These are phyloP conservation scores for Elysia crispata DNA, from an alignment of 2,888 invertebrate species.

Conservation along the genomic window DNA sequence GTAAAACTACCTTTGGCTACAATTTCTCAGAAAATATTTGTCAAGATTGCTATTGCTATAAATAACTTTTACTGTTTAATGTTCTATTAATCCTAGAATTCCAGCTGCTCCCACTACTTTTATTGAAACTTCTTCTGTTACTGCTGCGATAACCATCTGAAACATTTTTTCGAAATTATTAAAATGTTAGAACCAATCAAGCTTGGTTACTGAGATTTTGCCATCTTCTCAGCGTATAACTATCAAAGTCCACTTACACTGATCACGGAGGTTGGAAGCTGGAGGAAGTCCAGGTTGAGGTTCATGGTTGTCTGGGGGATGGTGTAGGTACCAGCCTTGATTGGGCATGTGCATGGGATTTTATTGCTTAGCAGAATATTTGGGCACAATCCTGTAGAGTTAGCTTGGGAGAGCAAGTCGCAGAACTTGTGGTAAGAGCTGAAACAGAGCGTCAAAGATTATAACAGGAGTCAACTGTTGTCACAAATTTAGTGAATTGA, in stretches of 20 bases:
- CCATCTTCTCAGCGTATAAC: too few relatives aligned
- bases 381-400: conserved; percentile 11
- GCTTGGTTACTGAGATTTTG: too few relatives aligned
- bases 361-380: not conserved
- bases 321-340: conserved; percentile 33
- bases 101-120: too few relatives aligned
- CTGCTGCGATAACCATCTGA: too few relatives aligned
- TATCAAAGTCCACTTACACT: not conserved
- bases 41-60: too few relatives aligned
- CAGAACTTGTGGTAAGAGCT: conserved; percentile 35
- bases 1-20: too few relatives aligned
- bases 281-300: not conserved
- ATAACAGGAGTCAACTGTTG: not conserved
- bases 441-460: not conserved
- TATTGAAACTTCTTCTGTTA: too few relatives aligned
- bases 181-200: too few relatives aligned
- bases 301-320: conserved; percentile 3
- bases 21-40: too few relatives aligned
- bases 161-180: too few relatives aligned
- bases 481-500: not conserved
- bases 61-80: too few relatives aligned
- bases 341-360: conserved; percentile 38
- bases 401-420: not conserved
- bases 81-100: too few relatives aligned
- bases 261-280: not conserved